A percentile compares a stretch with the other conserved stretches of the same genome.
These are phyloP conservation scores for Callinectes sapidus DNA, from an alignment of 2,888 invertebrate species.

Conservation along the genomic window DNA sequence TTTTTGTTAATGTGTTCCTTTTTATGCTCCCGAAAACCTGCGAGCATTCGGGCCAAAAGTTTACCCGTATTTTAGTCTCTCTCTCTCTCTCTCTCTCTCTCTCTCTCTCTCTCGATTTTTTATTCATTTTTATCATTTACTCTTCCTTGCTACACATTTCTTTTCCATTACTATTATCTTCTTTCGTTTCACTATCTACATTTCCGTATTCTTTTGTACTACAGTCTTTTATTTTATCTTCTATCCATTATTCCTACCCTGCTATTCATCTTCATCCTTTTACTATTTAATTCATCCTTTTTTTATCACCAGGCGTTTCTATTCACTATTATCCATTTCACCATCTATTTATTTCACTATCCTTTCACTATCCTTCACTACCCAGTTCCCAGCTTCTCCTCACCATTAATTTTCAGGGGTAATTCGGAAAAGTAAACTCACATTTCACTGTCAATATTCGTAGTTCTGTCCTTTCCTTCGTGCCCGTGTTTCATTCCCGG, in stretches of 20 bases:
- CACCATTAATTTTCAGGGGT: not conserved
- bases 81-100: constrained; percentile 10
- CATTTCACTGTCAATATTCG: not conserved
- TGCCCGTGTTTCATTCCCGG: not conserved
- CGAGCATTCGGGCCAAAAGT: not conserved
- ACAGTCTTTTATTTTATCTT: not conserved
- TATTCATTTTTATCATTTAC: too few species aligned
- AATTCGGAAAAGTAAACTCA: not conserved
- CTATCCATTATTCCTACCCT: not conserved
- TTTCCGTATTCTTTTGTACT: too few species aligned
- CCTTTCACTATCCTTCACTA: not conserved
- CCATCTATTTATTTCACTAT: not conserved
- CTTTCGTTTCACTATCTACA: not conserved
- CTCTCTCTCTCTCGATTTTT: not conserved
- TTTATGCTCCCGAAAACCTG: not conserved
- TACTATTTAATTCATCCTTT: not conserved
- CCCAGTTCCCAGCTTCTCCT: not conserved
- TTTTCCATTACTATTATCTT: not conserved
- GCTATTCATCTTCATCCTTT: not conserved
- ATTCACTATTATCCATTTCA: not conserved
- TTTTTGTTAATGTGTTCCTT: not conserved
- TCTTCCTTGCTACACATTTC: too few species aligned
- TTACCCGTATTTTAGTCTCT: not conserved
- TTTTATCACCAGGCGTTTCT: not conserved
- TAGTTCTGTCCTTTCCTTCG: not conserved